Base-by-base conservation (phyloP, 2,113 vertebrate species). In the Oxyura jamaicensis region DNA sequence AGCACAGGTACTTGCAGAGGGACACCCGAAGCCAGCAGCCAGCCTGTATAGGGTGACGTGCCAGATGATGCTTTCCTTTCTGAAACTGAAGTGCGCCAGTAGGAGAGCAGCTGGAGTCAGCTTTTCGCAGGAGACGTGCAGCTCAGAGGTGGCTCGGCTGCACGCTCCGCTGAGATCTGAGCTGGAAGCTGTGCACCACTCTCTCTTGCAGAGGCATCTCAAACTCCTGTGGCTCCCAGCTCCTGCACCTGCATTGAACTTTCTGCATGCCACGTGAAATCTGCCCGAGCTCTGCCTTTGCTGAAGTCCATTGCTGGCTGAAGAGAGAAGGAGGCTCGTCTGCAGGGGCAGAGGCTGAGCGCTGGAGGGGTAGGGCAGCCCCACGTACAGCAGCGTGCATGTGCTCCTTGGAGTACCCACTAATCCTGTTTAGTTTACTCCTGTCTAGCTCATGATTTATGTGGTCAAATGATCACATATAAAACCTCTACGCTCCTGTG, bases 211-310 rank as follows among this genome's bases (percentile, higher is more conserved):
- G 59, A 15, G 11, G 7, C 28, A 44, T 36, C 73, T 52, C 8
- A 3, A 10, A 10, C 31, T 86, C 65, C 6, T 50, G 2, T 0
- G 1, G 48, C 41, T 63, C 52, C 13, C 10, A 10, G 35, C 77
- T 65, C 42, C 35, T 29, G 59, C 35, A 10, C 35, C 21, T 13
- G 55, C 7, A 4, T 3, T 39, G 29, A 39, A 36, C 21, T 52
- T 65, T 36, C 56, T 46, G n/a, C 15, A 3, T 4, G 21, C n/a
- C 6, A 1, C 10, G 5, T 8, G 2, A 46, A 39, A n/a, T 18
- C 55, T 80, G 35, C 82, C 48, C 11, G 4, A 6, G 33, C 31
- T 68, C 86, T 26, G 62, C 11, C 62, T 79, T 31, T 6, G 31
- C 35, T 52, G 62, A 13, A 36, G 10, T 19, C 62, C 46, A 8